A percentile compares a stretch with the other conserved stretches of the same genome.
phyloP scores from a whole-genome alignment of 2,113 vertebrate genomes.

The Hirundichthys speculiger region DNA sequence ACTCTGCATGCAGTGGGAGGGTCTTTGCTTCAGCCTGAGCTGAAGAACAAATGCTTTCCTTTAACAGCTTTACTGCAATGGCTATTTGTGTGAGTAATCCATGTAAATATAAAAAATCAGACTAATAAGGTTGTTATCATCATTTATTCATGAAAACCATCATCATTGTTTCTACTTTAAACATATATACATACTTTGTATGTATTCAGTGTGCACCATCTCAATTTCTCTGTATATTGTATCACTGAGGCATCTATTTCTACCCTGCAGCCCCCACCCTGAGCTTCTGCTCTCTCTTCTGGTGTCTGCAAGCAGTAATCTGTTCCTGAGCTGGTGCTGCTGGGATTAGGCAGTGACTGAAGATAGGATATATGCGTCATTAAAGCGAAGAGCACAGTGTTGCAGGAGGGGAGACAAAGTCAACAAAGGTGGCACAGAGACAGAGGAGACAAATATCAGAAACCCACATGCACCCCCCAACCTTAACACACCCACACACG shows the following conservation, averaged over 20 bases:
- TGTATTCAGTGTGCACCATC: conserved; percentile 34
- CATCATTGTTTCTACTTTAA: conserved; percentile 4
- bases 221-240: conserved; percentile 48
- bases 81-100: neutral
- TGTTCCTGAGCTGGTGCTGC: conserved; percentile 80
- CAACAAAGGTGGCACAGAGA: conserved; percentile 76
- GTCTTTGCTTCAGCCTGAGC: conserved; percentile 36
- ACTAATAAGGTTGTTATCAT: neutral
- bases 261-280: conserved; percentile 47
- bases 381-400: conserved; percentile 69
- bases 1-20: conserved; percentile 32
- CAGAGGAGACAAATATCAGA: conserved; percentile 42
- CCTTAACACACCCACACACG: too few species aligned
- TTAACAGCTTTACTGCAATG: too few species aligned
- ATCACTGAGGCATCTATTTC: conserved; percentile 60
- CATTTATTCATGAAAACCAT: conserved; percentile 5
- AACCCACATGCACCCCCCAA: conserved; percentile 30
- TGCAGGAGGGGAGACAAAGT: conserved; percentile 73
- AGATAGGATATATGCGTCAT: conserved; percentile 81
- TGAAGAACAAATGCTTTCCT: conserved; percentile 6
- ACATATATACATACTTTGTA: conserved; percentile 21
- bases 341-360: conserved; percentile 80
- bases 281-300: conserved; percentile 65
- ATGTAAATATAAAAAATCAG: conserved; percentile 5
- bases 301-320: conserved; percentile 79